A percentile compares a stretch with the other conserved stretches of the same genome.
phyloP scores from a whole-genome alignment of 2,888 invertebrate species.

The Hyalella azteca region DNA sequence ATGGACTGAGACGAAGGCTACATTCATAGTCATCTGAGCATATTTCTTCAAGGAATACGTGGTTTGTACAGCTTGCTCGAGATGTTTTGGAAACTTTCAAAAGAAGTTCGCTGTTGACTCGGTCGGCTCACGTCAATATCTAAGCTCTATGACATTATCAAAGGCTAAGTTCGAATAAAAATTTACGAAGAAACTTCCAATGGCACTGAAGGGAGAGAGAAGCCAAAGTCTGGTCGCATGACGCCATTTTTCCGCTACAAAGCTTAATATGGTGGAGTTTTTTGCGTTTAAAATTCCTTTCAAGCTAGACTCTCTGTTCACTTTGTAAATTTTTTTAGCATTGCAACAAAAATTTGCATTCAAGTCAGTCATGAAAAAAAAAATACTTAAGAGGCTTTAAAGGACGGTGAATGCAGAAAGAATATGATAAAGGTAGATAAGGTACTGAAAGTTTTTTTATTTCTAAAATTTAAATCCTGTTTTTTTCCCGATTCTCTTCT shows the following conservation, averaged over 20 bases:
- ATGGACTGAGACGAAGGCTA: too few relatives aligned
- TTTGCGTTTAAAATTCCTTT: background rate
- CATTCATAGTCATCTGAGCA: too few relatives aligned
- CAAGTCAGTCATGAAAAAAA: background rate
- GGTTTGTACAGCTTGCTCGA: background rate
- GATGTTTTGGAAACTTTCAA: background rate
- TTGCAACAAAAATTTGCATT: background rate
- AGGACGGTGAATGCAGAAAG: too few relatives aligned
- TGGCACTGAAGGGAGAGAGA: background rate
- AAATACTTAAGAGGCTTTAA: too few relatives aligned
- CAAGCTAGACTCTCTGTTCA: background rate
- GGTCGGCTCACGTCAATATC: conserved; percentile 16
- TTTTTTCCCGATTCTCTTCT: too few relatives aligned
- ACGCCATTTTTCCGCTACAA: background rate
- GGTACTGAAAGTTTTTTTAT: too few relatives aligned
- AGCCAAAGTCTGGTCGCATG: conserved; percentile 9
- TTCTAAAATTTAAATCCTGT: too few relatives aligned
- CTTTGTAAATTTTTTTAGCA: background rate
- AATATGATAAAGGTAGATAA: too few relatives aligned
- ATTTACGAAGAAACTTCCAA: conserved; percentile 16
- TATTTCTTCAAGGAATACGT: too few relatives aligned
- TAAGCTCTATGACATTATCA: conserved; percentile 24
- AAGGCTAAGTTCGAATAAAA: conserved; percentile 1
- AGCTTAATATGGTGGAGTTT: background rate
- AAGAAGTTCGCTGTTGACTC: background rate